Evolutionary conservation across 2,888 invertebrate species (phyloP), one percentile per base, ranked within the genome.

Genomic region (Diadromus collaris): DNA sequence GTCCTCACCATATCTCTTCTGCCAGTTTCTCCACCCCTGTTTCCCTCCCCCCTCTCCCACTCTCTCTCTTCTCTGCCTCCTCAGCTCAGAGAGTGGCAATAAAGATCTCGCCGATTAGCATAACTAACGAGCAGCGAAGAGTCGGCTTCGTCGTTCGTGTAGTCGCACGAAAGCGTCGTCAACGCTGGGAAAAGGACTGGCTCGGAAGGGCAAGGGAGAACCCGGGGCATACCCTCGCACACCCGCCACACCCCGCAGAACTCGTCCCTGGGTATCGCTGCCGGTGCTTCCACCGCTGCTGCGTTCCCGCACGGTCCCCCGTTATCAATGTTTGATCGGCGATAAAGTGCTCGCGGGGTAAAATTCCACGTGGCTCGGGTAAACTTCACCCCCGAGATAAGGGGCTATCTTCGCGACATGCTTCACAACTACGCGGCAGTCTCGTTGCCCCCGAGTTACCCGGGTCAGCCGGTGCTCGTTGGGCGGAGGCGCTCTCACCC

Each of bases 311-410:
- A n/a, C 48, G 63, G 56, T 65, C 38, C 65, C 38, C 68, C 73
- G 79, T 87, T 86, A 87, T 88, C 86, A 78, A 72, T 87, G 83
- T 88, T 88, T 88, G 82, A 86, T 86, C 82, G 79, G 58, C 84
- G 87, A 88, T 87, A 88, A 85, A 80, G 72, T 76, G 21, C 48
- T 48, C 64, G 60, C 79, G 81, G 78, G 63, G 78, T 79, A 85
- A 85, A 86, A 85, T 85, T 84, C 82, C 83, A 82, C 54, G 78
- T 73, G 56, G 67, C 63, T 68, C 68, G 69, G 68, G 78, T 78
- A 79, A 80, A 70, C 79, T 80, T 79, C 21, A 72, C 70, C 56
- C 70, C 60, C 61, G 63, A 76, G 76, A 77, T 80, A 80, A 83
- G 80, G 67, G 77, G 69, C 72, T 79, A 79, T 79, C 76, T 69